Conservation (phyloP, 2,797 vertebrate species). For the Erethizon dorsatum region DNA sequence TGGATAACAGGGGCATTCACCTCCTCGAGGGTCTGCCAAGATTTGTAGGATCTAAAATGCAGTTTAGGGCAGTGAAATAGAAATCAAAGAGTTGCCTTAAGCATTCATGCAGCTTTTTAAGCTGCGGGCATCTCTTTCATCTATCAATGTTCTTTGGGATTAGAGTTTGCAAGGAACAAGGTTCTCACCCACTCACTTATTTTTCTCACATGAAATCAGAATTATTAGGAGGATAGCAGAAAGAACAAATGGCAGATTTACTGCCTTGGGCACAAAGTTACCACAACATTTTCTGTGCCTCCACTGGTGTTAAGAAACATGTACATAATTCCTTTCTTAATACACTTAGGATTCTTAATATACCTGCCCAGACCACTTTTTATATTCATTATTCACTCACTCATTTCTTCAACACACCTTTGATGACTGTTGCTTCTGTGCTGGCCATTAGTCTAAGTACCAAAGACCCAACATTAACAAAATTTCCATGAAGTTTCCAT, state of each 20-base stretch:
- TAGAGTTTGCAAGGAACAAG: constrained; percentile 8
- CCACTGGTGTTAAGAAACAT: not conserved
- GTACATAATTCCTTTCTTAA: not conserved
- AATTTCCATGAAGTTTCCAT: not conserved
- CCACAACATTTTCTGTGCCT: not conserved
- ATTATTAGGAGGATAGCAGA: not conserved
- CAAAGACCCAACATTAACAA: not conserved
- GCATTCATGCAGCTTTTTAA: constrained; percentile 10
- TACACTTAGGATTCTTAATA: not conserved
- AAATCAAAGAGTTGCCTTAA: constrained; percentile 62
- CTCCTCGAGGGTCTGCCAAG: constrained; percentile 30
- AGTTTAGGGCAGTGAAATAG: constrained; percentile 22
- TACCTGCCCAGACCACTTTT: not conserved
- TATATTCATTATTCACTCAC: not conserved
- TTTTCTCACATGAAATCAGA: constrained; percentile 61
- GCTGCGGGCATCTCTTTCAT: constrained; percentile 54
- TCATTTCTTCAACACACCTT: not conserved
- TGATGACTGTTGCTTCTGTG: not conserved
- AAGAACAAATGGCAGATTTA: not conserved
- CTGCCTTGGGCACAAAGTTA: not conserved
- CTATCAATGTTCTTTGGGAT: constrained; percentile 25
- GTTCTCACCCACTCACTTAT: not conserved
- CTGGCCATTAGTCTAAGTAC: not conserved
- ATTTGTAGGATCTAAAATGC: constrained; percentile 49
- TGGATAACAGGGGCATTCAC: constrained; percentile 45